Percentiles rank a stretch among this genome's conserved stretches.
phyloP scores from a whole-genome alignment of 2,888 invertebrate genomes.

The Brassicogethes aeneus region DNA sequence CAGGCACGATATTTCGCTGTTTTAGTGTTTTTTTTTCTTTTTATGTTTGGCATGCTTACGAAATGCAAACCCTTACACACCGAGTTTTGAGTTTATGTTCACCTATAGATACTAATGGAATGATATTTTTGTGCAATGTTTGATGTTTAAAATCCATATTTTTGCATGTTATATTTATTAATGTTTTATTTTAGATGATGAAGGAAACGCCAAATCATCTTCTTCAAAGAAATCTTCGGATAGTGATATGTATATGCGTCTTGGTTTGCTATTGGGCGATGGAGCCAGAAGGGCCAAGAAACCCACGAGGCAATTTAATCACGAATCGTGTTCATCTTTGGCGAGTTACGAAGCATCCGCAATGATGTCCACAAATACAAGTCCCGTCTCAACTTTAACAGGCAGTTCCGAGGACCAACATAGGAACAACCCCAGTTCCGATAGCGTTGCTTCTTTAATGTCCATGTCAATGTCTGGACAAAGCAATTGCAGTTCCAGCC shows the following conservation, averaged over 20 bases:
- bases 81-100: too few species aligned
- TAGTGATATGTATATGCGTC: slow-evolving; percentile 73
- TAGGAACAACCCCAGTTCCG: slow-evolving; percentile 49
- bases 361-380: slow-evolving; percentile 71
- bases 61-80: too few species aligned
- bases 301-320: slow-evolving; percentile 32
- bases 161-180: too few species aligned
- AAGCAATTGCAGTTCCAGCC: slow-evolving; percentile 73
- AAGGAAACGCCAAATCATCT: slow-evolving; percentile 57
- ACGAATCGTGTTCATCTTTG: slow-evolving; percentile 41
- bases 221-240: slow-evolving; percentile 50
- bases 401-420: slow-evolving; percentile 68
- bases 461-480: slow-evolving; percentile 70
- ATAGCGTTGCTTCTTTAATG: slow-evolving; percentile 67
- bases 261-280: slow-evolving; percentile 73
- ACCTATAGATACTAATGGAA: too few species aligned
- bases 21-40: slow-evolving; percentile 10
- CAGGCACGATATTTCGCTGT: slow-evolving; percentile 48
- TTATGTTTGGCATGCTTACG: slow-evolving; percentile 5
- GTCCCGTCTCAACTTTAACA: slow-evolving; percentile 83
- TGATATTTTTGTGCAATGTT: too few species aligned
- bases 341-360: slow-evolving; percentile 51
- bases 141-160: too few species aligned
- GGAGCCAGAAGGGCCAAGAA: slow-evolving; percentile 44
- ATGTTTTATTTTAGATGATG: slow-evolving; percentile 64